Base-by-base conservation (phyloP, 2,797 vertebrate genomes). In the Discoglossus pictus region DNA sequence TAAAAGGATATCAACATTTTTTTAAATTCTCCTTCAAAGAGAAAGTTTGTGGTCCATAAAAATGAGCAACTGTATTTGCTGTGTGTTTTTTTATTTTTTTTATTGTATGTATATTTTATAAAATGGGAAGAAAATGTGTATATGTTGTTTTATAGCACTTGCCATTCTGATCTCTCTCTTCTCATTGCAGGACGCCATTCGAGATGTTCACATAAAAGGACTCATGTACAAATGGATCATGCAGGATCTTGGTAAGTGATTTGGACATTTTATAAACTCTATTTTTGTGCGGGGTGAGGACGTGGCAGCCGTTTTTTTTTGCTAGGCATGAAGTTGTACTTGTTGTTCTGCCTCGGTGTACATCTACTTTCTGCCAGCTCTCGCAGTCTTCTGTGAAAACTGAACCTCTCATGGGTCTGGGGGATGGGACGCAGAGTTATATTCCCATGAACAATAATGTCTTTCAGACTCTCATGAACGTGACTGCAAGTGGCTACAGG, bases 211-310 rank as follows among this genome's bases (percentile, higher is more conserved):
- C 73, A 80, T 93, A 31, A 91, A 92, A 77, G 92, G 92, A 44
- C 92, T 82, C 79, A 94, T 93, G 92, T 94, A 94, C 83, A 92
- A 91, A 61, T 93, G 92, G 92, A 82, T 94, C 69, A 90, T 91
- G 88, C 85, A 92, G 62, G 92, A 93, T 75, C 76, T 92, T 0
- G 74, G 89, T 92, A 62, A 82, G 86, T 78, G 51, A 23, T 25
- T 11, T 9, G 9, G 24, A 31, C 27, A 12, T 20, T 6, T 34
- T 5, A 25, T 54, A 6, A 43, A 18, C n/a, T 21, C 25, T 18
- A n/a, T n/a, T n/a, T n/a, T 18, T 10, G 4, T n/a, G 63, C 1
- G 18, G 50, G 31, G 10, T n/a, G 25, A n/a, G 38, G 7, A 42
- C 16, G 13, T 69, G 31, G 21, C 51, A 10, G 7, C n/a, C n/a